Conservation (phyloP, 2,113 vertebrate species). For the Scomber colias region DNA sequence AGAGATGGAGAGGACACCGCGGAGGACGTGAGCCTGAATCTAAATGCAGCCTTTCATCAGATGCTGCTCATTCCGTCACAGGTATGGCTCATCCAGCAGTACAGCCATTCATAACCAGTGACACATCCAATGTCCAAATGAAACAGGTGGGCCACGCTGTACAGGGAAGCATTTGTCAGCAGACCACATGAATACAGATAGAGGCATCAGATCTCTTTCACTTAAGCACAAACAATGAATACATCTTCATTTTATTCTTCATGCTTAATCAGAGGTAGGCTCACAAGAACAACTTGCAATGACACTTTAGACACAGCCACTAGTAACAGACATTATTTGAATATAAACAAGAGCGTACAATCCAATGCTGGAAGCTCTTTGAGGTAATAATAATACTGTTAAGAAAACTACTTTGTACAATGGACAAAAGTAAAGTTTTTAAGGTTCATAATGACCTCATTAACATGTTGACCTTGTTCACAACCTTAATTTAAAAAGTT, state of each 20-base stretch:
- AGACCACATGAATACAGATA: not conserved
- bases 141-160: conserved; percentile 24
- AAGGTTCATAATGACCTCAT: no score
- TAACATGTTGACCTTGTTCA: no score
- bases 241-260: not conserved
- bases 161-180: not conserved
- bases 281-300: not conserved
- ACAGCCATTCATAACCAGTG: conserved; percentile 39
- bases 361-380: not conserved
- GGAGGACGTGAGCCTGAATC: conserved; percentile 73
- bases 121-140: conserved; percentile 5
- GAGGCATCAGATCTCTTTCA: not conserved
- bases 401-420: no score
- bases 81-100: conserved; percentile 23
- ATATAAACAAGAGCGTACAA: no score
- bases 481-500: no score
- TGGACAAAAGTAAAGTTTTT: no score
- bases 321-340: not conserved
- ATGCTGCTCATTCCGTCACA: conserved; percentile 45
- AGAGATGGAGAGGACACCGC: conserved; percentile 32
- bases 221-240: not conserved
- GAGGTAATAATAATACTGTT: not conserved
- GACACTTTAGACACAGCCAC: not conserved
- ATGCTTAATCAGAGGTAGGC: not conserved
- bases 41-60: conserved; percentile 62